A percentile compares a stretch with the other conserved stretches of the same genome.
These are phyloP conservation scores for Cinclus cinclus DNA, from an alignment of 2,113 vertebrate genomes.

Conservation along the genomic window DNA sequence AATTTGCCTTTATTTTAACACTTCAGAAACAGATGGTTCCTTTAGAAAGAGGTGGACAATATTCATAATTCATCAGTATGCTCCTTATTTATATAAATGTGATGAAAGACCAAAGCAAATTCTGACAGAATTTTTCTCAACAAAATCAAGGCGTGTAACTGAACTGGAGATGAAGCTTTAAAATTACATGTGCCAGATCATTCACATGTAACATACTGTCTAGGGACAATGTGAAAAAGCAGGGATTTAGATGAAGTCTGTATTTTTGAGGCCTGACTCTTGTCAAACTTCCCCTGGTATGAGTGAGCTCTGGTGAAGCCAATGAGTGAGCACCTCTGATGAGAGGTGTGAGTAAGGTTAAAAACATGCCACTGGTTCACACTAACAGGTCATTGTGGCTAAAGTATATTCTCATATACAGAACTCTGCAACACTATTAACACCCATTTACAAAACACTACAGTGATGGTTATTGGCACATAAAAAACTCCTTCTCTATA, in stretches of 20 bases:
- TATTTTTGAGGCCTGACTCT: conserved; percentile 5
- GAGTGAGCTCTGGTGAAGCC: background rate
- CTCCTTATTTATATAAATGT: background rate
- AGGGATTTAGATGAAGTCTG: conserved; percentile 19
- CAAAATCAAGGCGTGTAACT: background rate
- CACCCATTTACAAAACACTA: conserved; percentile 70
- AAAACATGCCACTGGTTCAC: conserved; percentile 48
- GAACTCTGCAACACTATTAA: conserved; percentile 69
- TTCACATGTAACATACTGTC: background rate
- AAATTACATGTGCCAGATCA: conserved; percentile 30
- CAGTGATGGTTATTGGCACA: conserved; percentile 73
- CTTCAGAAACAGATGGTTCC: background rate
- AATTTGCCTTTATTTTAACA: conserved; percentile 46
- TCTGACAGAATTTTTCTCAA: conserved; percentile 5
- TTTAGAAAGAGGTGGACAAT: background rate
- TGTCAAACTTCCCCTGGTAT: background rate
- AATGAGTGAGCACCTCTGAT: background rate
- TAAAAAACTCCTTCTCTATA: conserved; percentile 64
- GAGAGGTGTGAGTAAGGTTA: background rate
- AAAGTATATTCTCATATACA: conserved; percentile 64
- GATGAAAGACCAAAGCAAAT: conserved; percentile 31
- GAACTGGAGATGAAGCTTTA: background rate
- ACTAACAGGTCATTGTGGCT: conserved; percentile 60
- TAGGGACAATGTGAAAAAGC: conserved; percentile 25
- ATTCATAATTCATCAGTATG: background rate